Evolutionary conservation across 2,888 invertebrate species (phyloP).

Genomic region (Metellina segmentata): DNA sequence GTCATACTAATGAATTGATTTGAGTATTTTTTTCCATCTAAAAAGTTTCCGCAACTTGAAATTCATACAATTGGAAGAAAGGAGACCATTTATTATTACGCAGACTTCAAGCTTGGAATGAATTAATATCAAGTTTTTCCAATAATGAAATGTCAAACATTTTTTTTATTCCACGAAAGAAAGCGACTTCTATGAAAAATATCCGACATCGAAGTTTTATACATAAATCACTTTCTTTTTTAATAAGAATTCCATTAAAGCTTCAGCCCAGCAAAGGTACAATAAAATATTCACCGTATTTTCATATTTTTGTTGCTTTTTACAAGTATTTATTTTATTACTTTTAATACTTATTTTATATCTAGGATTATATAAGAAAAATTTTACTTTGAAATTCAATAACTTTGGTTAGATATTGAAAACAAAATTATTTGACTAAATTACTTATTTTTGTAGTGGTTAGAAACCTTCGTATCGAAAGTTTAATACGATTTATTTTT

Average conservation of each 20-base stretch:
- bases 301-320: not conserved
- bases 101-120: constrained; percentile 12
- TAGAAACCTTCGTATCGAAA: no score
- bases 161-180: constrained; percentile 2
- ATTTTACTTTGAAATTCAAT: no score
- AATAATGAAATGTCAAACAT: constrained; percentile 64
- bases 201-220: constrained; percentile 29
- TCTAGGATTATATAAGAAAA: no score
- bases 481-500: no score
- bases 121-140: constrained; percentile 59
- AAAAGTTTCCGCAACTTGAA: not conserved
- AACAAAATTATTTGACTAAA: no score
- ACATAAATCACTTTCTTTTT: constrained; percentile 56
- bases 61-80: constrained; percentile 6
- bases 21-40: not conserved
- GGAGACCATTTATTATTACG: constrained; percentile 32
- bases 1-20: constrained; percentile 26
- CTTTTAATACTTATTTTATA: no score
- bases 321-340: not conserved
- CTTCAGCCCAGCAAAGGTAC: not conserved
- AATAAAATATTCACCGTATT: constrained; percentile 35
- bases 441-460: no score
- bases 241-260: constrained; percentile 50
- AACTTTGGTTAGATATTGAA: no score
- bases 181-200: constrained; percentile 32